phyloP scores from a whole-genome alignment of 2,113 vertebrate genomes.

The Sminthopsis crassicaudata region DNA sequence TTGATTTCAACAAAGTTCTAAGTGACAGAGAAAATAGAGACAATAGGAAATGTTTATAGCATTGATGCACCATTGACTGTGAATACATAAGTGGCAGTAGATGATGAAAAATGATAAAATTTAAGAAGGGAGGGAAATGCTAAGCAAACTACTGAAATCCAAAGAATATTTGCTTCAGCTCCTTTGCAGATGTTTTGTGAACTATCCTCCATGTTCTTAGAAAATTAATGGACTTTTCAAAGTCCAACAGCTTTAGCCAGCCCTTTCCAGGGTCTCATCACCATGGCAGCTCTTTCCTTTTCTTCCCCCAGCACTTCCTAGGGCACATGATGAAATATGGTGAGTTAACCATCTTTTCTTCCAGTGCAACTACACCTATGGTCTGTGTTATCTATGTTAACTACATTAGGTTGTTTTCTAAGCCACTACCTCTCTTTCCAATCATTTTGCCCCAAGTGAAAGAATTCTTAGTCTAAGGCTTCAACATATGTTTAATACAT shows the following conservation, averaged over 20 bases:
- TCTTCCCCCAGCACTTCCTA: not conserved
- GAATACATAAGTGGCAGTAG: constrained; percentile 43
- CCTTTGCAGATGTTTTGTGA: constrained; percentile 45
- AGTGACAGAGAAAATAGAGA: constrained; percentile 32
- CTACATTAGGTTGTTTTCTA: not conserved
- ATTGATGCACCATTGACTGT: constrained; percentile 54
- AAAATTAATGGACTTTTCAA: constrained; percentile 15
- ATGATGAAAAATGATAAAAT: not conserved
- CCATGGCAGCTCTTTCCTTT: not conserved
- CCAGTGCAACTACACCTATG: not conserved
- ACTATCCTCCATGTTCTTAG: constrained; percentile 25
- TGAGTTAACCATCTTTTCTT: not conserved
- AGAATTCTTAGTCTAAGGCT: not conserved
- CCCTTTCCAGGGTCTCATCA: not conserved
- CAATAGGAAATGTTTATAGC: constrained; percentile 36
- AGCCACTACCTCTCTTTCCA: not conserved
- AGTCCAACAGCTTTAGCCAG: not conserved
- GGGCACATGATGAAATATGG: not conserved
- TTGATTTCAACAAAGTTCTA: constrained; percentile 23
- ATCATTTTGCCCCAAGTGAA: not conserved
- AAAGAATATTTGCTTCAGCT: constrained; percentile 54
- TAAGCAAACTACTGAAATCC: constrained; percentile 28
- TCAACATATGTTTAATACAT: not conserved
- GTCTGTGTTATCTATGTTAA: not conserved
- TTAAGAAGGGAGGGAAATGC: constrained; percentile 45